Evolutionary conservation across 2,113 vertebrate species (phyloP).

Genomic region (Sander vitreus): DNA sequence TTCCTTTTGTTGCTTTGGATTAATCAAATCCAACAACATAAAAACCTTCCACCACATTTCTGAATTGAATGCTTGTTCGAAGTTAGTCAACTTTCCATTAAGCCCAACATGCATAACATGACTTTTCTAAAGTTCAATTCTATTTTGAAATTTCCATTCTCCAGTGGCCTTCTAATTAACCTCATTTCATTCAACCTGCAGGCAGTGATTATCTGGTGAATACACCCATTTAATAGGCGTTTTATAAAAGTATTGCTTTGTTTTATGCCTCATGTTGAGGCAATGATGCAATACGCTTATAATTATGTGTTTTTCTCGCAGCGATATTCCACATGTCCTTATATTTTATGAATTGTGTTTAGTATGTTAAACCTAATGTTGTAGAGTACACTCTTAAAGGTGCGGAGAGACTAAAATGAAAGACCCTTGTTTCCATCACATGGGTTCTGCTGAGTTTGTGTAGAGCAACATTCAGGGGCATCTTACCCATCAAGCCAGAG

Average conservation of each 20-base stretch:
- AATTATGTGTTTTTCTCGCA: constrained; percentile 53
- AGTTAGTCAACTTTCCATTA: constrained; percentile 33
- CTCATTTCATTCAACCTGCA: constrained; percentile 67
- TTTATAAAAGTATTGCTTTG: constrained; percentile 52
- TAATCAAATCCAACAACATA: neutral
- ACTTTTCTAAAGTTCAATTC: constrained; percentile 33
- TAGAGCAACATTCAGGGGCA: constrained; percentile 1
- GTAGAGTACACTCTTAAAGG: neutral
- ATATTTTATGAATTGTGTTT: constrained; percentile 26
- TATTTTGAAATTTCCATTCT: constrained; percentile 51
- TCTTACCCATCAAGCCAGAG: constrained; percentile 39
- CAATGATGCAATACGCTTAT: constrained; percentile 49
- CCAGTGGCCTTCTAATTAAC: constrained; percentile 72
- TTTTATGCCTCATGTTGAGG: constrained; percentile 55
- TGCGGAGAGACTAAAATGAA: neutral
- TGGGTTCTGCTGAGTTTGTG: constrained; percentile 1
- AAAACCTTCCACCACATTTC: neutral
- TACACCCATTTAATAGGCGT: constrained; percentile 53
- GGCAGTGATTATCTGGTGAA: constrained; percentile 72
- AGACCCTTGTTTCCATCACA: constrained; percentile 9
- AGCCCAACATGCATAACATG: constrained; percentile 4
- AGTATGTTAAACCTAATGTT: constrained; percentile 18
- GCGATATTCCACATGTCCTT: constrained; percentile 35
- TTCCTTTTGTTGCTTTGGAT: neutral
- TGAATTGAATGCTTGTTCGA: neutral